Evolutionary conservation across 1,140 invertebrate genomes (phyloP).

Genomic region (Pseudomyrmex pallidus): DNA sequence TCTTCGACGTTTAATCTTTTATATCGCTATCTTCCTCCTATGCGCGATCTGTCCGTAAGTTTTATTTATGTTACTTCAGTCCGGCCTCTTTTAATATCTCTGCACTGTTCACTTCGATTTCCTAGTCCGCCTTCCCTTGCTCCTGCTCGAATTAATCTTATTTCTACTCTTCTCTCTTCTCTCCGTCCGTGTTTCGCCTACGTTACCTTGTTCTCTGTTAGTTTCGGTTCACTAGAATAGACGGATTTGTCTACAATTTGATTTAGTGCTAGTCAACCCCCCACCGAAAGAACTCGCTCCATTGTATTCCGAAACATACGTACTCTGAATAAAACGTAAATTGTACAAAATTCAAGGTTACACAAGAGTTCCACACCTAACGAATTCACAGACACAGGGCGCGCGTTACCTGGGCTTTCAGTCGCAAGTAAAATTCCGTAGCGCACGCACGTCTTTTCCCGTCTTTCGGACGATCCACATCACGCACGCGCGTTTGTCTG

Average conservation of each 20-base stretch:
- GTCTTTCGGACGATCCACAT: background rate
- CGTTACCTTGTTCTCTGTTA: conserved; percentile 22
- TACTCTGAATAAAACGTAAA: conserved; percentile 80
- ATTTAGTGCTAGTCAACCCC: conserved; percentile 80
- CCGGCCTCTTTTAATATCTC: conserved; percentile 25
- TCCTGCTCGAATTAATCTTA: conserved; percentile 29
- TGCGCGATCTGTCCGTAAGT: background rate
- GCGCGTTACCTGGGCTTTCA: conserved; percentile 79
- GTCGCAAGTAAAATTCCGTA: conserved; percentile 79
- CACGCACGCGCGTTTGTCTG: background rate
- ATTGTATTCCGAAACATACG: conserved; percentile 73
- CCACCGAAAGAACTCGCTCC: conserved; percentile 78
- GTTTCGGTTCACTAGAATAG: conserved; percentile 15
- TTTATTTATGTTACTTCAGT: conserved; percentile 30
- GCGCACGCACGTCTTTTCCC: conserved; percentile 73
- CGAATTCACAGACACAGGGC: conserved; percentile 30
- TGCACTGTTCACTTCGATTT: conserved; percentile 8
- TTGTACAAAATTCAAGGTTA: conserved; percentile 82
- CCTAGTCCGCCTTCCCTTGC: background rate
- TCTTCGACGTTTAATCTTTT: too few relatives aligned
- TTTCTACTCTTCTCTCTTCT: conserved; percentile 10
- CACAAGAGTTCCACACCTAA: conserved; percentile 70
- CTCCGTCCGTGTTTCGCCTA: conserved; percentile 3
- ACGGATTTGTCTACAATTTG: conserved; percentile 70
- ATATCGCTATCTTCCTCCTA: background rate